These are phyloP conservation scores for Anoplolepis gracilipes DNA, from an alignment of 1,140 invertebrate species.

Conservation along the genomic window DNA sequence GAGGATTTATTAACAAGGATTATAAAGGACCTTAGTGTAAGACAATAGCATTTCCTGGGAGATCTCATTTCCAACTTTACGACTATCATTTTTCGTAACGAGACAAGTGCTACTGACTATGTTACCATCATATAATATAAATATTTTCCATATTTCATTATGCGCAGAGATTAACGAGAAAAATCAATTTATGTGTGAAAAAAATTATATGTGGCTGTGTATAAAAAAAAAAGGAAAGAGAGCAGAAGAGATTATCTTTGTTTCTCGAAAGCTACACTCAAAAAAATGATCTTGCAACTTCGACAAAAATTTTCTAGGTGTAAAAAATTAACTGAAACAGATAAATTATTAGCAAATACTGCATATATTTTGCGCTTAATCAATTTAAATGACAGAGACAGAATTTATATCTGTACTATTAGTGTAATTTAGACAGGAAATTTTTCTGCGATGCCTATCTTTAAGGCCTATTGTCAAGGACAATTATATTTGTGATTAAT, in stretches of 20 bases:
- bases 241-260: not conserved
- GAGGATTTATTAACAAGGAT: conserved; percentile 59
- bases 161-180: not conserved
- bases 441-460: too few species aligned
- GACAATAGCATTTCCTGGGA: conserved; percentile 55
- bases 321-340: too few species aligned
- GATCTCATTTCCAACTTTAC: conserved; percentile 27
- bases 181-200: not conserved
- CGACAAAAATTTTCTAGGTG: too few species aligned
- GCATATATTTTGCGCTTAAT: too few species aligned
- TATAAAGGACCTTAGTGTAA: conserved; percentile 46
- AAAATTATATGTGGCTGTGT: not conserved
- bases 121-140: conserved; percentile 14
- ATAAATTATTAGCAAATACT: too few species aligned
- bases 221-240: not conserved
- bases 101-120: conserved; percentile 26
- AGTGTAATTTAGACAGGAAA: too few species aligned
- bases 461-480: too few species aligned
- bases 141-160: conserved; percentile 2
- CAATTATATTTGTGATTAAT: too few species aligned
- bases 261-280: too few species aligned
- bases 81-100: conserved; percentile 44
- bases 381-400: too few species aligned
- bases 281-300: too few species aligned
- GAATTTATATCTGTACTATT: too few species aligned